Percentiles rank a stretch among this genome's conserved stretches.
These are phyloP conservation scores for Pocillopora verrucosa DNA, from an alignment of 64 coral and sea anemone species.

Conservation along the genomic window DNA sequence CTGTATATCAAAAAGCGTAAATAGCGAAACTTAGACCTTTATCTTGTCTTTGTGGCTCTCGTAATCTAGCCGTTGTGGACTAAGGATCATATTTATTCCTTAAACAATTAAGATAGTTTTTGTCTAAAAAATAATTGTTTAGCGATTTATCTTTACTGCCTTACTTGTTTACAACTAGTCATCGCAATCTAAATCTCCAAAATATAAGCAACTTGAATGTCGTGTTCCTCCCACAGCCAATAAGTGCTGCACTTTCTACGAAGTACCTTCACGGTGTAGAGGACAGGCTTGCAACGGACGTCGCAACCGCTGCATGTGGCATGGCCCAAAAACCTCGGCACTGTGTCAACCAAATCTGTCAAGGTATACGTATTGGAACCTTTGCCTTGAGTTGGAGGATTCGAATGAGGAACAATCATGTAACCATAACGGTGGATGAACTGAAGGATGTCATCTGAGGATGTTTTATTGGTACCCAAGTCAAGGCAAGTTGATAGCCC, in stretches of 20 bases:
- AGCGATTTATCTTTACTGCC: background rate
- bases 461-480: background rate
- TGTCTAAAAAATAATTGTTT: background rate
- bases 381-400: background rate
- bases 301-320: background rate
- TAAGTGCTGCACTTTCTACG: background rate
- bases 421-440: background rate
- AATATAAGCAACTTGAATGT: background rate
- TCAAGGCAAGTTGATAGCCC: background rate
- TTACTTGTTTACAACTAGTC: background rate
- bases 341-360: background rate
- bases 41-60: no score
- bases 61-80: no score
- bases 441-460: background rate
- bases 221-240: slow-evolving; percentile 19
- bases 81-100: no score
- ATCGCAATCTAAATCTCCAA: background rate
- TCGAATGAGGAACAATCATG: background rate
- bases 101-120: no score
- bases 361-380: background rate
- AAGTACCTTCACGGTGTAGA: background rate
- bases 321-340: background rate
- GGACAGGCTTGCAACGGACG: slow-evolving; percentile 4
- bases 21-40: no score
- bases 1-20: no score